Conservation (phyloP, 1,140 invertebrate species). For the Cydia amplana region DNA sequence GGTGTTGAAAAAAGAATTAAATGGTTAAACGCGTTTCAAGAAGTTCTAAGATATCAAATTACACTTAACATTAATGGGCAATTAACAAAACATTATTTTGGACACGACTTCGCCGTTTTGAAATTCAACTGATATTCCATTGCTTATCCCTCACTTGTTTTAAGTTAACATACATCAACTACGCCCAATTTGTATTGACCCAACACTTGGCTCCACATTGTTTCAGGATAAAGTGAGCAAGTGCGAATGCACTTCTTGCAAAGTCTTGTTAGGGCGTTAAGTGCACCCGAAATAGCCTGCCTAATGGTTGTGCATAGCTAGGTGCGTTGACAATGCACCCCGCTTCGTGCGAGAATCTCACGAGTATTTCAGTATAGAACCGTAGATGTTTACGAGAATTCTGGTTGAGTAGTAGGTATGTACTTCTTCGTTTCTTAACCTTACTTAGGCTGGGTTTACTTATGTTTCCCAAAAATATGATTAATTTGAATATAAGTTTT, state of each 20-base stretch:
- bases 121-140: too few species aligned
- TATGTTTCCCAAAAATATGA: too few species aligned
- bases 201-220: background rate
- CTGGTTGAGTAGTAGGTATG: background rate
- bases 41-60: too few species aligned
- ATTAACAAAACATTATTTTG: too few species aligned
- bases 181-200: constrained; percentile 1
- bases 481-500: too few species aligned
- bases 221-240: background rate
- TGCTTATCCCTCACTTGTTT: background rate
- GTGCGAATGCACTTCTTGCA: constrained; percentile 1
- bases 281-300: constrained; percentile 2
- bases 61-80: too few species aligned
- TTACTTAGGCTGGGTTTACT: too few species aligned
- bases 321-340: background rate
- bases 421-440: background rate
- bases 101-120: too few species aligned
- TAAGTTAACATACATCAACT: background rate
- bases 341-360: constrained; percentile 7
- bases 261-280: constrained; percentile 18
- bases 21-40: too few species aligned
- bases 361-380: background rate
- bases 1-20: too few species aligned
- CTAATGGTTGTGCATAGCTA: constrained; percentile 6
- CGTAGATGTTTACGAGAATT: background rate